Conservation (phyloP, 1,140 invertebrate species). For the Paralvinella palmiformis region DNA sequence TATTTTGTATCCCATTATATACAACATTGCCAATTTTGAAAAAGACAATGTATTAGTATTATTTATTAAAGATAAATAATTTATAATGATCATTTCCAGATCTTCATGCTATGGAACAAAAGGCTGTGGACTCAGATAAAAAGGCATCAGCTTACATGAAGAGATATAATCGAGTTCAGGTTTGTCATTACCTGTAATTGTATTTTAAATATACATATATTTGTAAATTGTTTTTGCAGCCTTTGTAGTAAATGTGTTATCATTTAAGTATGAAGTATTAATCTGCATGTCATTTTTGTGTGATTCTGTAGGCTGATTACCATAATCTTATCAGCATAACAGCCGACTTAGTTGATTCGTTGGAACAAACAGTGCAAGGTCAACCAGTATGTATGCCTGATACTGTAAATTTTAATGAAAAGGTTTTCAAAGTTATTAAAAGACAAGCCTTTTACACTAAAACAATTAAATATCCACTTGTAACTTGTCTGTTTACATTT, state of each 20-base stretch:
- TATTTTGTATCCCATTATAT: too few relatives aligned
- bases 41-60: too few relatives aligned
- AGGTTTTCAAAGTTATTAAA: too few relatives aligned
- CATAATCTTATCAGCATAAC: conserved; percentile 56
- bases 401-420: background rate
- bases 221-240: too few relatives aligned
- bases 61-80: too few relatives aligned
- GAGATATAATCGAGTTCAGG: conserved; percentile 42
- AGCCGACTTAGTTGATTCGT: conserved; percentile 55
- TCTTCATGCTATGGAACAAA: conserved; percentile 29
- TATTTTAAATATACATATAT: background rate
- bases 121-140: conserved; percentile 38
- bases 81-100: background rate
- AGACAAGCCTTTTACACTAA: too few relatives aligned
- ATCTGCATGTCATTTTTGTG: too few relatives aligned
- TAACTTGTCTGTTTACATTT: too few relatives aligned
- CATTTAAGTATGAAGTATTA: background rate
- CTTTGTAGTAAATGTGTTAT: too few relatives aligned
- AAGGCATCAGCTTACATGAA: conserved; percentile 41
- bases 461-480: too few relatives aligned
- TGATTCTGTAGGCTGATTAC: conserved; percentile 49
- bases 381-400: conserved; percentile 53
- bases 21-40: too few relatives aligned
- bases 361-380: conserved; percentile 58
- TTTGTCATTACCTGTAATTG: conserved; percentile 15